These are phyloP conservation scores for Apoderus coryli DNA, from an alignment of 2,888 invertebrate genomes.

Conservation along the genomic window DNA sequence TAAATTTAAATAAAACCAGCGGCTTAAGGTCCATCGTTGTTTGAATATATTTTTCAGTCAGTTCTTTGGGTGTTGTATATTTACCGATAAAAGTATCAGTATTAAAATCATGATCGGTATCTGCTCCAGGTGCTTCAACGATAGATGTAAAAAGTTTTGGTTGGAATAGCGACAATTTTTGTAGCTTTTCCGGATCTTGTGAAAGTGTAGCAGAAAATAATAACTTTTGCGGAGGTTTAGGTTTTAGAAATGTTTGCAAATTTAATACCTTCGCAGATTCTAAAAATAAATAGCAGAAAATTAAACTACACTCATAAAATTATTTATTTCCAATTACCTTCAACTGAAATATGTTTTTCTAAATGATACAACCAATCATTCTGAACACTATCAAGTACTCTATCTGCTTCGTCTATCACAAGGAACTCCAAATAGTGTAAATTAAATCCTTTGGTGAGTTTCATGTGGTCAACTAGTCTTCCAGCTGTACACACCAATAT, in stretches of 20 bases:
- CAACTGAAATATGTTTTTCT: constrained; percentile 46
- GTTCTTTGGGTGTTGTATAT: constrained; percentile 68
- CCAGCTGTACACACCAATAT: constrained; percentile 90
- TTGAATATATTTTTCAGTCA: constrained; percentile 53
- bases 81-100: constrained; percentile 50
- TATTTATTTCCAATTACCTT: constrained; percentile 18
- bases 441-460: constrained; percentile 65
- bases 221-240: constrained; percentile 56
- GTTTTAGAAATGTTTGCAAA: constrained; percentile 24
- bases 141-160: constrained; percentile 81
- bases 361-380: constrained; percentile 82
- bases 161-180: constrained; percentile 76
- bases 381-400: constrained; percentile 81
- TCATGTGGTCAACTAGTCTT: constrained; percentile 81
- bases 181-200: constrained; percentile 90
- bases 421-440: constrained; percentile 59
- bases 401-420: constrained; percentile 94
- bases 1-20: constrained; percentile 58
- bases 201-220: constrained; percentile 96
- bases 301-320: no score
- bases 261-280: constrained; percentile 23
- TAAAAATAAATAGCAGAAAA: no score
- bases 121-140: constrained; percentile 24
- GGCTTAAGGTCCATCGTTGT: constrained; percentile 62
- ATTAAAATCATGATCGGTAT: constrained; percentile 21